These are phyloP conservation scores for Anguilla marmorata DNA, from an alignment of 2,797 vertebrate genomes.

Conservation along the genomic window DNA sequence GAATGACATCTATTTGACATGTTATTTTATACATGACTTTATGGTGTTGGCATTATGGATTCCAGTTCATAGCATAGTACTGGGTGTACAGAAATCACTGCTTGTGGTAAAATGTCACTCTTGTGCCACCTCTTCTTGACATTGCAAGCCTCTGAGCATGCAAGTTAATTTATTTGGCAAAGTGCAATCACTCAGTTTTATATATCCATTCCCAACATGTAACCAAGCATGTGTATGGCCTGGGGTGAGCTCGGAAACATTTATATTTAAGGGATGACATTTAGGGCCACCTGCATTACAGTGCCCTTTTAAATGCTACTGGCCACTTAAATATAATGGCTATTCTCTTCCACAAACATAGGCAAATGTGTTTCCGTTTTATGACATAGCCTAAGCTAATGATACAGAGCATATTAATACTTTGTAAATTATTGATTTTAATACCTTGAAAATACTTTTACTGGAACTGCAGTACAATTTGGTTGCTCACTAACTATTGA, in stretches of 20 bases:
- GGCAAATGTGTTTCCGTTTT: slow-evolving; percentile 3
- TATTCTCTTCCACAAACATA: neutral
- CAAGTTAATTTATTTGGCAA: slow-evolving; percentile 21
- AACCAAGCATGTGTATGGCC: slow-evolving; percentile 8
- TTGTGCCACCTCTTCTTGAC: too few relatives aligned
- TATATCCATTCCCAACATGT: slow-evolving; percentile 12
- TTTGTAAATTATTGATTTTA: neutral
- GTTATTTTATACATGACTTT: slow-evolving; percentile 1
- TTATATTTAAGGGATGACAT: slow-evolving; percentile 29
- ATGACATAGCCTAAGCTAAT: neutral
- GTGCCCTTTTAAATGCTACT: slow-evolving; percentile 21
- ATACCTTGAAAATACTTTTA: neutral
- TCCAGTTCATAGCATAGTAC: slow-evolving; percentile 1
- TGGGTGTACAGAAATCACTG: neutral
- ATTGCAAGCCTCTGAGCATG: neutral
- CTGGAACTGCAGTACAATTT: neutral
- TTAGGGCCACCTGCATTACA: neutral
- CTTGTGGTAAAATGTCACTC: slow-evolving; percentile 13
- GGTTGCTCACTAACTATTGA: neutral
- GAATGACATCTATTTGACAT: slow-evolving; percentile 25
- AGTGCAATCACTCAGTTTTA: slow-evolving; percentile 8
- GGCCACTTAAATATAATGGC: slow-evolving; percentile 8
- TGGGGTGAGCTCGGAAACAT: neutral
- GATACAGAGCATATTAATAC: neutral
- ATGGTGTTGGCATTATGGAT: neutral